Evolutionary conservation across 2,113 vertebrate genomes (phyloP), one percentile per base, ranked within the genome.

Genomic region (Otus sunia): DNA sequence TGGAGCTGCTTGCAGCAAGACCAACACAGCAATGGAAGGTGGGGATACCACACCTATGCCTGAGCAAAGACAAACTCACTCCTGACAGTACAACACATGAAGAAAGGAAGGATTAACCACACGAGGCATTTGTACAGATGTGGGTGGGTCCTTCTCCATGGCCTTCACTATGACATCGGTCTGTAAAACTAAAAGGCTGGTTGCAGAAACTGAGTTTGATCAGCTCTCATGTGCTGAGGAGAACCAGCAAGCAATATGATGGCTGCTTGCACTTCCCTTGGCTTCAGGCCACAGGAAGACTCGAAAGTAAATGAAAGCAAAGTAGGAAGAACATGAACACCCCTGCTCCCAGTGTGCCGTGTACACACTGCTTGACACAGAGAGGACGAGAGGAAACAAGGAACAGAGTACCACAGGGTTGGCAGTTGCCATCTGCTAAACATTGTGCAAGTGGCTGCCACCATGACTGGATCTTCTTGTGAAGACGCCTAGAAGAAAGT

Each of bases 31-130:
- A 68, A 36, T 16, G 71, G 59, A 69, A 69, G 58, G 21, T 74
- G 50, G 15, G 27, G 25, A 60, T 17, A 49, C 26, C 25, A 11
- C 20, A 6, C 15, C 41, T 62, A 30, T 34, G 29, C 27, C 79
- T 27, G 18, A 60, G 59, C 20, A 56, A 79, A 1, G 2, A n/a
- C 18, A 58, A 79, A 50, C 49, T 64, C 26, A 20, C 9, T 84
- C 25, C 83, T 80, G 43, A 62, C 0, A 1, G 27, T 36, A 27
- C 7, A 15, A n/a, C 34, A 81, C 6, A 45, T 0, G 1, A 56
- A 53, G 49, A 86, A 86, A 86, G 49, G 47, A 68, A 86, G 12
- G 41, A 89, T 80, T 50, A 79, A 56, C 36, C 14, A 45, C 6
- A 11, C n/a, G 50, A 86, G 45, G 32, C 34, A 56, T 59, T 41